These are phyloP conservation scores for Brotogeris chrysoptera DNA, from an alignment of 2,797 vertebrate genomes.

Conservation along the genomic window DNA sequence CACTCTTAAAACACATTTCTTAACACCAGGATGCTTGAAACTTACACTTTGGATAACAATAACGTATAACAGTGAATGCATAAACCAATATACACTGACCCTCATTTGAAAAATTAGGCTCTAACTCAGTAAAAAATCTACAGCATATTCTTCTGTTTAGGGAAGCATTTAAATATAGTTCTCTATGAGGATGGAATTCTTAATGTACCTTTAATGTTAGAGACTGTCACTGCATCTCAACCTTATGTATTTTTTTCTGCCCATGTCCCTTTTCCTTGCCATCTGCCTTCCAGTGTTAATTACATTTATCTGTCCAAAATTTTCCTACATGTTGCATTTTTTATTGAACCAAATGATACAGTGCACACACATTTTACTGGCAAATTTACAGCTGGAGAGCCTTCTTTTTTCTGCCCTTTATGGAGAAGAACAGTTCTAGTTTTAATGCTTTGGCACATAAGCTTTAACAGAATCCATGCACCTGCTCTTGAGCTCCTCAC, in stretches of 20 bases:
- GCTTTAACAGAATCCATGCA: slow-evolving; percentile 43
- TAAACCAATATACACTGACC: slow-evolving; percentile 25
- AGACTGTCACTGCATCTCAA: neutral
- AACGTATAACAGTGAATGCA: neutral
- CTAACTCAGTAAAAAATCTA: slow-evolving; percentile 12
- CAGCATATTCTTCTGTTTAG: neutral
- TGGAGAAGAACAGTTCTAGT: slow-evolving; percentile 25
- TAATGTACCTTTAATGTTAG: neutral
- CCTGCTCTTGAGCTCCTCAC: slow-evolving; percentile 33
- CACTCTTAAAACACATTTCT: slow-evolving; percentile 23
- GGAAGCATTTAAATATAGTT: neutral
- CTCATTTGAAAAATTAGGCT: neutral
- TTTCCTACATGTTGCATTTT: slow-evolving; percentile 49
- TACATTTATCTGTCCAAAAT: slow-evolving; percentile 61
- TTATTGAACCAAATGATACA: slow-evolving; percentile 53
- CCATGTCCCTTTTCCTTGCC: slow-evolving; percentile 30
- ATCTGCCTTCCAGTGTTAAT: slow-evolving; percentile 60
- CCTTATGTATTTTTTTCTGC: neutral
- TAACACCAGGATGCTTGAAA: slow-evolving; percentile 36
- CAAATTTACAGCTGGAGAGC: neutral
- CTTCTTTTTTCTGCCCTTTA: slow-evolving; percentile 1
- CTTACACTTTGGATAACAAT: slow-evolving; percentile 28
- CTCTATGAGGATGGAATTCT: neutral
- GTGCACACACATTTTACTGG: slow-evolving; percentile 17
- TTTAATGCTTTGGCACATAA: slow-evolving; percentile 39